Evolutionary conservation across 2,113 vertebrate genomes (phyloP).

Genomic region (Oncorhynchus tshawytscha): DNA sequence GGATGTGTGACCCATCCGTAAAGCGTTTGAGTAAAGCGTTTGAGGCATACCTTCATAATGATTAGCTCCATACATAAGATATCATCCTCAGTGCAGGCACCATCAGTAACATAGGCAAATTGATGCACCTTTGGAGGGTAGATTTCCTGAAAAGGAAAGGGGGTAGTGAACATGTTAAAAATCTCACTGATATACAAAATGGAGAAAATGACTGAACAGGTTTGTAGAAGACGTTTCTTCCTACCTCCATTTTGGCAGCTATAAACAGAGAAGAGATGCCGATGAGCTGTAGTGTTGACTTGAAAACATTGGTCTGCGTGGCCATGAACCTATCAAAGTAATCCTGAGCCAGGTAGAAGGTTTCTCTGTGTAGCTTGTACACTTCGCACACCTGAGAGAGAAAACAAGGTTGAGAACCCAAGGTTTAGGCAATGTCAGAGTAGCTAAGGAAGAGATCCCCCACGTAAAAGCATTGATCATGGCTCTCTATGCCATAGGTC

Average conservation of each 20-base stretch:
- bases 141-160: conserved; percentile 80
- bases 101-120: conserved; percentile 96
- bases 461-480: too few species aligned
- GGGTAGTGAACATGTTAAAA: not conserved
- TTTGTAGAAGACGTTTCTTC: not conserved
- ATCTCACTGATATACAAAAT: too few species aligned
- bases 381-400: conserved; percentile 86
- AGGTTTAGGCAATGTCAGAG: not conserved
- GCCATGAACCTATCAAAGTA: conserved; percentile 98
- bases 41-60: conserved; percentile 87
- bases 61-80: conserved; percentile 94
- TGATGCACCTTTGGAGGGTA: conserved; percentile 95
- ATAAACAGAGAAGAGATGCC: conserved; percentile 94
- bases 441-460: too few species aligned
- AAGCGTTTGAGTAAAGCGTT: not conserved
- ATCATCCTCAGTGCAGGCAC: conserved; percentile 92
- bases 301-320: conserved; percentile 87
- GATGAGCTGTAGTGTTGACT: conserved; percentile 90
- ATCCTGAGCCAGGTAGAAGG: conserved; percentile 93
- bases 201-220: not conserved
- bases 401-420: not conserved
- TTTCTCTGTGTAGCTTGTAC: conserved; percentile 93
- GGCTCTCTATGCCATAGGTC: too few species aligned
- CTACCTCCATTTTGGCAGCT: conserved; percentile 93
- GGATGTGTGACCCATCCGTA: not conserved